Evolutionary conservation across 2,888 invertebrate species (phyloP).

Genomic region (Mycalesis mineus): DNA sequence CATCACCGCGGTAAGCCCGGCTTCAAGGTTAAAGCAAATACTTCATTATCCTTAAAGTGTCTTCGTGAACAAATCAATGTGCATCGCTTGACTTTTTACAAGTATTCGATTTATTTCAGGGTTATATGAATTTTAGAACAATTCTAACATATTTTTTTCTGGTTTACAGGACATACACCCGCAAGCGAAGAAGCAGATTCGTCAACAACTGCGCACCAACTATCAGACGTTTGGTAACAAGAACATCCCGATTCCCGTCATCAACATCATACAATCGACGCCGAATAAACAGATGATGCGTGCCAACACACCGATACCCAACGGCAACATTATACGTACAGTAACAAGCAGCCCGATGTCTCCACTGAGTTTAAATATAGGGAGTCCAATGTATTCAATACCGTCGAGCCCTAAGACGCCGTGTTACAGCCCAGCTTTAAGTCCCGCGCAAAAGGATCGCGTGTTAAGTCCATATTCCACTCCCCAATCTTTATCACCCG

Average conservation of each 20-base stretch:
- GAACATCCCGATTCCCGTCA: slow-evolving; percentile 53
- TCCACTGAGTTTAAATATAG: slow-evolving; percentile 58
- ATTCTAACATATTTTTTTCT: slow-evolving; percentile 35
- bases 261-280: slow-evolving; percentile 51
- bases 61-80: slow-evolving; percentile 32
- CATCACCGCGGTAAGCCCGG: not conserved
- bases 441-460: slow-evolving; percentile 57
- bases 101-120: not conserved
- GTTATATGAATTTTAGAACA: not conserved
- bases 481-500: slow-evolving; percentile 62
- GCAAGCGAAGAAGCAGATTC: slow-evolving; percentile 37
- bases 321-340: slow-evolving; percentile 33
- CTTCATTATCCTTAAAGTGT: slow-evolving; percentile 30
- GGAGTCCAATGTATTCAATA: slow-evolving; percentile 59
- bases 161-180: slow-evolving; percentile 58
- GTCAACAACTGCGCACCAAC: slow-evolving; percentile 38
- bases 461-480: slow-evolving; percentile 61
- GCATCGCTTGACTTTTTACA: slow-evolving; percentile 33
- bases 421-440: slow-evolving; percentile 59
- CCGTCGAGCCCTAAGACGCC: slow-evolving; percentile 57
- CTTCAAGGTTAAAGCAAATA: slow-evolving; percentile 44
- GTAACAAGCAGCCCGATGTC: slow-evolving; percentile 48
- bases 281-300: slow-evolving; percentile 44
- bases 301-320: slow-evolving; percentile 36
- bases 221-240: slow-evolving; percentile 45